These are phyloP conservation scores for Luidia sarsii DNA, from an alignment of 53 echinoderm and acorn worm species.

Conservation along the genomic window DNA sequence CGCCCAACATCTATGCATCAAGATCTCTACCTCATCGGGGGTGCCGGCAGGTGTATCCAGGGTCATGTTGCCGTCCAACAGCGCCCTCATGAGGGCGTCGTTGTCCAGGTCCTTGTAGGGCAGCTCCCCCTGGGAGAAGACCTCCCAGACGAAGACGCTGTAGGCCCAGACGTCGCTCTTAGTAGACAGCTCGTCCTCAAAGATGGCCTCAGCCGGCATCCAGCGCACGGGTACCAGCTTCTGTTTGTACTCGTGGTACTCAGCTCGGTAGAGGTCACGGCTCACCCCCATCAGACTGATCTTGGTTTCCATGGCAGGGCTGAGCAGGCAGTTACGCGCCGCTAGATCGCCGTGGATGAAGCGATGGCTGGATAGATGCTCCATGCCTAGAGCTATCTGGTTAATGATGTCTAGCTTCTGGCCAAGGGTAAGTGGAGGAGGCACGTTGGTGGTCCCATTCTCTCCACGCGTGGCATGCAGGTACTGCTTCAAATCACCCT, in stretches of 20 bases:
- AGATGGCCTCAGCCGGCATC: constrained; percentile 98
- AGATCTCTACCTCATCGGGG: constrained; percentile 86
- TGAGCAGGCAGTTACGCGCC: constrained; percentile 95
- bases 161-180: constrained; percentile 99
- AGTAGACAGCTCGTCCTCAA: constrained; percentile 93
- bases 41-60: constrained; percentile 82
- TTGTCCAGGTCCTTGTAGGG: constrained; percentile 83
- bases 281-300: constrained; percentile 87
- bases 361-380: constrained; percentile 92
- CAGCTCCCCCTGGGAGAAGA: constrained; percentile 85
- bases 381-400: constrained; percentile 97
- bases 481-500: constrained; percentile 99
- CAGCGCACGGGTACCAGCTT: constrained; percentile 96
- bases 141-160: constrained; percentile 95
- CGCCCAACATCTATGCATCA: constrained; percentile 94
- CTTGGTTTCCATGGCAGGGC: constrained; percentile 98
- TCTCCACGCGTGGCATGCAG: constrained; percentile 91
- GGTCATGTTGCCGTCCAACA: constrained; percentile 74
- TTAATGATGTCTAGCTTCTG: constrained; percentile 94
- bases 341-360: constrained; percentile 98
- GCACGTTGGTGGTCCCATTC: constrained; percentile 84
- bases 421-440: constrained; percentile 86
- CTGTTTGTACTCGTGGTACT: constrained; percentile 99
- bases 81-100: constrained; percentile 89
- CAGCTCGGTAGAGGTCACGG: constrained; percentile 91